These are phyloP conservation scores for Fratercula arctica DNA, from an alignment of 2,797 vertebrate species.

Conservation along the genomic window DNA sequence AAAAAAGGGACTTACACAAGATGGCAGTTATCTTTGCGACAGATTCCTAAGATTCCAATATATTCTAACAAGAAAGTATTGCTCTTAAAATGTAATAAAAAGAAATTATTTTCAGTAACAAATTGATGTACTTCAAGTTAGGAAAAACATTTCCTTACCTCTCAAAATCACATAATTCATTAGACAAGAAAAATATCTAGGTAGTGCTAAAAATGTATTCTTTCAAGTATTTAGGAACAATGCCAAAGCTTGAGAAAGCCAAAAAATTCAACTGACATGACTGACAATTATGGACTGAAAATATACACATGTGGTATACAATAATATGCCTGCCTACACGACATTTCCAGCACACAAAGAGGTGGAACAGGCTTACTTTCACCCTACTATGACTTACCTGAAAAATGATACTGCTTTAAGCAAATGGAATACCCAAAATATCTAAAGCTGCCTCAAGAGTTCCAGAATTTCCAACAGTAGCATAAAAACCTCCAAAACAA, in stretches of 20 bases:
- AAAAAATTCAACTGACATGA: background rate
- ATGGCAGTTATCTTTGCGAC: background rate
- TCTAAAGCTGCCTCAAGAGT: background rate
- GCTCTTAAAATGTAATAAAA: background rate
- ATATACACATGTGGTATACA: background rate
- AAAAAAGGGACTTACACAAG: background rate
- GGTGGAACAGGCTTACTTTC: background rate
- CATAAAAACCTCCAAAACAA: background rate
- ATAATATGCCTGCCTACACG: too few relatives aligned
- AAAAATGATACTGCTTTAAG: background rate
- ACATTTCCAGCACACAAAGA: background rate
- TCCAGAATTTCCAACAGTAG: background rate
- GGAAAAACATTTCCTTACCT: background rate
- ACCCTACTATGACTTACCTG: background rate
- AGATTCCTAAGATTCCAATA: background rate
- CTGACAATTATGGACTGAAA: background rate
- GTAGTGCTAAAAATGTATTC: background rate
- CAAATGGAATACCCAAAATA: background rate
- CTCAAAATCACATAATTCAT: background rate
- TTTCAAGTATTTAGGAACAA: background rate
- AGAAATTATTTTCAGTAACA: background rate
- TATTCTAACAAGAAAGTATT: background rate
- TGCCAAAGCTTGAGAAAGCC: background rate
- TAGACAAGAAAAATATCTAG: background rate
- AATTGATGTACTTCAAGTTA: background rate